These are phyloP conservation scores for Magallana angulata DNA, from an alignment of 1,140 invertebrate genomes.

Conservation along the genomic window DNA sequence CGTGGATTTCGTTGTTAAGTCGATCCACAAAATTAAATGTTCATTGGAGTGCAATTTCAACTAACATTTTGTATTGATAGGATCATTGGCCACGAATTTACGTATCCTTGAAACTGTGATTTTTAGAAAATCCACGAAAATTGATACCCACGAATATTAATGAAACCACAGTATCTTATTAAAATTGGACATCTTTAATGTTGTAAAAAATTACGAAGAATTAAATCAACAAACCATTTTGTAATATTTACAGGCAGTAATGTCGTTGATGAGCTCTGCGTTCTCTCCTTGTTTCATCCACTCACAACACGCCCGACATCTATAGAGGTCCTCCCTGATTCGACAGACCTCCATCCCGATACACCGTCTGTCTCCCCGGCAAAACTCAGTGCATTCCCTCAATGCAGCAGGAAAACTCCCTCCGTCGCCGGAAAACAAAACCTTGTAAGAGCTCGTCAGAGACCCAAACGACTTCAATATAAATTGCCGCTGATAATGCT, in stretches of 20 bases:
- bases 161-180: neutral
- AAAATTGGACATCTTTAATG: neutral
- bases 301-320: neutral
- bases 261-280: neutral
- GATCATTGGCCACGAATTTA: too few relatives aligned
- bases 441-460: neutral
- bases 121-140: too few relatives aligned
- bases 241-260: neutral
- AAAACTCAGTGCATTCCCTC: neutral
- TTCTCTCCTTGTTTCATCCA: neutral
- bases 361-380: neutral
- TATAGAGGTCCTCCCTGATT: neutral
- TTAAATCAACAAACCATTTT: neutral
- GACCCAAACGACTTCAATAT: too few relatives aligned
- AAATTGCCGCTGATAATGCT: too few relatives aligned
- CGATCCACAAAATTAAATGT: too few relatives aligned
- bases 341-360: neutral
- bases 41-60: too few relatives aligned
- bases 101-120: too few relatives aligned
- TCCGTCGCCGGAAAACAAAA: neutral
- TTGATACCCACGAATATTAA: too few relatives aligned
- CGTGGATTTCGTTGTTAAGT: too few relatives aligned
- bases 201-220: neutral
- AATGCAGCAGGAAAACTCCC: neutral
- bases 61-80: too few relatives aligned